A percentile compares a stretch with the other conserved stretches of the same genome.
Conservation (phyloP, 2,797 vertebrate genomes). For the Melanotaenia boesemani region DNA sequence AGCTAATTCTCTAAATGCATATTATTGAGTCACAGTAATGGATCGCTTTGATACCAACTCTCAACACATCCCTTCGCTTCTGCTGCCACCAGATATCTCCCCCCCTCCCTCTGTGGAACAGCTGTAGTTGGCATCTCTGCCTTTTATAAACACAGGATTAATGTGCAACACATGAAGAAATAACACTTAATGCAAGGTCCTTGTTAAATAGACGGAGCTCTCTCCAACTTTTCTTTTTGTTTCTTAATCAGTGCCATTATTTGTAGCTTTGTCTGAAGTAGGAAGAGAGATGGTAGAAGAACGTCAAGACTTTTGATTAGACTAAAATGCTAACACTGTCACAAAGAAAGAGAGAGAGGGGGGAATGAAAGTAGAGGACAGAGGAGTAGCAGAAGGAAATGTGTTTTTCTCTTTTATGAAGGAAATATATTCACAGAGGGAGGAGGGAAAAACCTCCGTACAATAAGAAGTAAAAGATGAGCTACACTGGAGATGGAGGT, state of each 20-base stretch:
- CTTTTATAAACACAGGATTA: constrained; percentile 76
- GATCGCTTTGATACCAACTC: constrained; percentile 43
- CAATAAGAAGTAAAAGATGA: constrained; percentile 31
- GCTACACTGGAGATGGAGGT: neutral
- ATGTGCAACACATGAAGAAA: constrained; percentile 67
- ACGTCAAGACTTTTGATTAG: constrained; percentile 17
- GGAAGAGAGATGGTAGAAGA: too few species aligned
- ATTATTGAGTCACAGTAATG: constrained; percentile 42
- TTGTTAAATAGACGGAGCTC: constrained; percentile 19
- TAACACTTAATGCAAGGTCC: constrained; percentile 49
- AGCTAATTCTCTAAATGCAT: constrained; percentile 42
- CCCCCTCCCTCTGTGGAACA: constrained; percentile 47
- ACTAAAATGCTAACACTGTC: constrained; percentile 8
- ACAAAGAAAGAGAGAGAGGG: neutral
- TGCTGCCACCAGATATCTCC: constrained; percentile 42
- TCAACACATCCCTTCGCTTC: constrained; percentile 38
- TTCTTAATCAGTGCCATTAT: constrained; percentile 45
- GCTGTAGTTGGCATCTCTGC: constrained; percentile 57
- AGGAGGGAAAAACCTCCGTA: constrained; percentile 25
- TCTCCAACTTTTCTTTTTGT: constrained; percentile 18
- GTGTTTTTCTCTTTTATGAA: too few species aligned
- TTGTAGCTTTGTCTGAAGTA: constrained; percentile 7
- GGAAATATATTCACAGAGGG: neutral
- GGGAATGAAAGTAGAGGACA: constrained; percentile 10
- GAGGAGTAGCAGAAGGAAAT: too few species aligned